These are phyloP conservation scores for Cydia splendana DNA, from an alignment of 1,140 invertebrate species.

Conservation along the genomic window DNA sequence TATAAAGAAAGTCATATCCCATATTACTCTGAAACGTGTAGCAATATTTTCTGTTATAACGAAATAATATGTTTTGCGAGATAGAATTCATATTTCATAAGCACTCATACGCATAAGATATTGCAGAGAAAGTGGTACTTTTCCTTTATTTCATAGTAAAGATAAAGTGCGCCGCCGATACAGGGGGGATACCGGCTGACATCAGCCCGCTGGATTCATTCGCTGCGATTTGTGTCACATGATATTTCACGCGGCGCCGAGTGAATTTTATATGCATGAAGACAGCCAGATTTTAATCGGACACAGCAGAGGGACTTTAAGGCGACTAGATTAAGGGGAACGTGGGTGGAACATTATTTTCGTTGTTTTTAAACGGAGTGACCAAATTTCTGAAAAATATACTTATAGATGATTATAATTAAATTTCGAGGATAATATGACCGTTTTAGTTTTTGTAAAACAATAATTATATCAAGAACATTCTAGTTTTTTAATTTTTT, in stretches of 20 bases:
- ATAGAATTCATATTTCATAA: conserved; percentile 78
- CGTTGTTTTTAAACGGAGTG: too few relatives aligned
- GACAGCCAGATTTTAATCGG: conserved; percentile 54
- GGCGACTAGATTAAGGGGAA: too few relatives aligned
- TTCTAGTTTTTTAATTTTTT: too few relatives aligned
- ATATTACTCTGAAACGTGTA: conserved; percentile 55
- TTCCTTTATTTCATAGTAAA: conserved; percentile 70
- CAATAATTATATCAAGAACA: too few relatives aligned
- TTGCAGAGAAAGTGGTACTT: conserved; percentile 67
- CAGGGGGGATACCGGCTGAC: conserved; percentile 51
- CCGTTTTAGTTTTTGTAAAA: too few relatives aligned
- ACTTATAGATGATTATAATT: too few relatives aligned
- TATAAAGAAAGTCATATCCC: conserved; percentile 51
- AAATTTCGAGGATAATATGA: too few relatives aligned
- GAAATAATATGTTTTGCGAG: conserved; percentile 74
- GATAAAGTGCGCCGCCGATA: conserved; percentile 63
- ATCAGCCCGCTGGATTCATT: conserved; percentile 65
- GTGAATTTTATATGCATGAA: conserved; percentile 61
- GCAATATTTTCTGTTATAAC: conserved; percentile 71
- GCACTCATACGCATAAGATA: conserved; percentile 70
- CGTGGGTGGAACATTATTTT: too few relatives aligned
- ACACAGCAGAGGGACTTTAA: conserved; percentile 51
- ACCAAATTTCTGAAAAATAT: too few relatives aligned
- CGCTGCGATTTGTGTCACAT: conserved; percentile 60
- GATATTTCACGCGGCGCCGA: conserved; percentile 59